These are phyloP conservation scores for Eudemis profundana DNA, from an alignment of 2,888 invertebrate species.

Conservation along the genomic window DNA sequence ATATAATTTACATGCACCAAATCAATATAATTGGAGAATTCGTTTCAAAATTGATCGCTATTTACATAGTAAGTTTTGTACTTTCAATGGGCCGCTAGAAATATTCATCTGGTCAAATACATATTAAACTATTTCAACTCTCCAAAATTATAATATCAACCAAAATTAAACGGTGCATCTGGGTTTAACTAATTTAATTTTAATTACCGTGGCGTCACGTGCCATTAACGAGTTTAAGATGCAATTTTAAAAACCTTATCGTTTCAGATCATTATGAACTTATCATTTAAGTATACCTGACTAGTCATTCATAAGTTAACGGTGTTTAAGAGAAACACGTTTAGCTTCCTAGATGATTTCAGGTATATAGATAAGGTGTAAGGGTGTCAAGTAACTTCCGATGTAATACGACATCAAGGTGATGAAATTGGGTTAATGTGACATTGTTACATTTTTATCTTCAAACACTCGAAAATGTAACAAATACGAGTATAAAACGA, in stretches of 20 bases:
- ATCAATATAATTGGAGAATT: too few relatives aligned
- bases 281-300: background rate
- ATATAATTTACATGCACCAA: too few relatives aligned
- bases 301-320: background rate
- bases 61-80: too few relatives aligned
- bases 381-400: background rate
- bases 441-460: conserved; percentile 5
- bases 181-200: background rate
- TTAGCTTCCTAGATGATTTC: conserved; percentile 2
- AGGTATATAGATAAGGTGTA: background rate
- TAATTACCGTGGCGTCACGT: background rate
- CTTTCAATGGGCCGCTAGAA: too few relatives aligned
- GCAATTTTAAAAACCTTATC: conserved; percentile 1
- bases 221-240: conserved; percentile 15
- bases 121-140: too few relatives aligned
- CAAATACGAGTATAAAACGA: too few relatives aligned
- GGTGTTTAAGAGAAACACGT: background rate
- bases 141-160: too few relatives aligned
- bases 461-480: background rate
- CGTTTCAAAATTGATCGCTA: too few relatives aligned
- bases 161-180: background rate
- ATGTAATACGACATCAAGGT: conserved; percentile 4
- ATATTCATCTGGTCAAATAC: too few relatives aligned
- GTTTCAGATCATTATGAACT: background rate
- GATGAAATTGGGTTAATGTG: background rate